Evolutionary conservation across 2,113 vertebrate species (phyloP), one percentile per base, ranked within the genome.

Genomic region (Tenrec ecaudatus): DNA sequence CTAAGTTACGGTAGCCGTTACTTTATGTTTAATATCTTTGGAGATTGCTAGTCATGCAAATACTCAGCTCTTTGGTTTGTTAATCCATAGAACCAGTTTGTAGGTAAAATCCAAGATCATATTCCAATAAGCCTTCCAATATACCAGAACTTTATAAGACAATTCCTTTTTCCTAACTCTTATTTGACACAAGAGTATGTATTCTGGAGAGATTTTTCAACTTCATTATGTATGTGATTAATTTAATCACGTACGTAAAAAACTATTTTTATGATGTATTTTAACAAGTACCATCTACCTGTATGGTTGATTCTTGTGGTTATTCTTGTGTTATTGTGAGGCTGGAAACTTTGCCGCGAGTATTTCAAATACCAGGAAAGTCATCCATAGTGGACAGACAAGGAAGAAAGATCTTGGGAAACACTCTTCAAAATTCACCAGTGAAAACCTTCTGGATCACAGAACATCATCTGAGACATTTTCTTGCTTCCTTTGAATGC

Each of bases 31-130:
- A 36, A 69, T 1, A 60, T 64, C 68, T 83, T 86, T 78, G 3
- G 2, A 40, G n/a, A 43, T 25, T 85, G 80, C 86, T 89, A 58
- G 14, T 92, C 84, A 64, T 36, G 22, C 31, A 29, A 38, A 27
- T 57, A 69, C 66, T 77, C 36, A 73, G 2, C 75, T 83, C 29
- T 89, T 15, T 73, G 38, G 17, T 71, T 81, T 84, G 0, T 87
- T 53, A 64, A 91, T 77, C 38, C 29, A 82, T 82, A 40, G 57
- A 22, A 1, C 29, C 3, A 12, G 58, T 47, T 89, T 89, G n/a
- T 40, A 77, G 6, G 20, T 90, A 75, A 89, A 76, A 93, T 82
- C 9, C 38, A 78, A 91, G 92, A 60, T 25, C 14, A 31, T 47
- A 81, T 69, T 78, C 10, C 27, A 86, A 82, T 16, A 73, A 80